Evolutionary conservation across 1,140 invertebrate genomes (phyloP).

Genomic region (Elysia chlorotica): DNA sequence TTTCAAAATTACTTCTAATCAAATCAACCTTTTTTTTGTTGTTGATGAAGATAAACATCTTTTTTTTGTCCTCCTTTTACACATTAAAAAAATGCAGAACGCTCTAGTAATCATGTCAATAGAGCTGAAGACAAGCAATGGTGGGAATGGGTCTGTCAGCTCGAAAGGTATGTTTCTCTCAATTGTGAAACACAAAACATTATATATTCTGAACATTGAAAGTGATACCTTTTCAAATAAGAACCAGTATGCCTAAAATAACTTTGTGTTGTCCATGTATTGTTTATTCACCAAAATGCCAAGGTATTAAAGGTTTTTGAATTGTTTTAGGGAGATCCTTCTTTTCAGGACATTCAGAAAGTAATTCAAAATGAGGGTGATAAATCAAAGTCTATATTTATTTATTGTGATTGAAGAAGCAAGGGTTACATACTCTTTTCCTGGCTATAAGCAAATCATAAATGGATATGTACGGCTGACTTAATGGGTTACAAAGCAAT

Average conservation of each 20-base stretch:
- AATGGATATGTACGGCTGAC: not conserved
- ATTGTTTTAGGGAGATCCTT: not conserved
- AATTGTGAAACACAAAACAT: not conserved
- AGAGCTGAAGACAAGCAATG: too few species aligned
- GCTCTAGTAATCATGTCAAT: too few species aligned
- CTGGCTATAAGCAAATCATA: not conserved
- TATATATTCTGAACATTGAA: not conserved
- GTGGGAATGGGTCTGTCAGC: constrained; percentile 12
- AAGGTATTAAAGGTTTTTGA: too few species aligned
- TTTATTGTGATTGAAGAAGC: too few species aligned
- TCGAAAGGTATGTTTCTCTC: not conserved
- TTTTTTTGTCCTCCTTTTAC: too few species aligned
- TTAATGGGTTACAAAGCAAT: not conserved
- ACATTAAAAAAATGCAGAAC: too few species aligned
- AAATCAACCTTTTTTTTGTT: too few species aligned
- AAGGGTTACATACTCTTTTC: too few species aligned
- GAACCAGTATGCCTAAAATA: not conserved
- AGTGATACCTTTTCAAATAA: not conserved
- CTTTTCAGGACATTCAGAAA: not conserved
- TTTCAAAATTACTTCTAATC: too few species aligned
- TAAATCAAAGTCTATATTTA: not conserved
- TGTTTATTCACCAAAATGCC: not conserved
- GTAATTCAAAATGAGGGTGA: not conserved
- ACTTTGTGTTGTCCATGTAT: not conserved
- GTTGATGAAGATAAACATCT: too few species aligned